Percentiles rank a stretch among this genome's conserved stretches.
phyloP scores from a whole-genome alignment of 2,888 invertebrate species.

The Orthosia gracilis region DNA sequence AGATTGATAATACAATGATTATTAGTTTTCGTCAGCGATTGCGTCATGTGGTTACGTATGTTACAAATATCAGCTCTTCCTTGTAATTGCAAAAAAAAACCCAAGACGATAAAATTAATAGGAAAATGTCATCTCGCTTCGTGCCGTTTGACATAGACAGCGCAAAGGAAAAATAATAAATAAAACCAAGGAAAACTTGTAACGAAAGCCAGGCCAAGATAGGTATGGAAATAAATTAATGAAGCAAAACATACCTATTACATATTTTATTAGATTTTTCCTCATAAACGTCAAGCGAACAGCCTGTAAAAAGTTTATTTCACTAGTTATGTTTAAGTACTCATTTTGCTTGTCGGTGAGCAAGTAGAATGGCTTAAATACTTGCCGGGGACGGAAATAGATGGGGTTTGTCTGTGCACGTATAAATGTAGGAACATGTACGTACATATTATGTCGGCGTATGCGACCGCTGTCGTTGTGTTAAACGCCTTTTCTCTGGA shows the following conservation, averaged over 20 bases:
- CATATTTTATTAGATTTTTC: conserved; percentile 19
- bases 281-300: conserved; percentile 8
- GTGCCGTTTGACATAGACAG: neutral
- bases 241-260: conserved; percentile 9
- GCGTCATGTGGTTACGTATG: neutral
- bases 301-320: conserved; percentile 20
- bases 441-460: conserved; percentile 55
- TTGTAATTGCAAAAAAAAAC: neutral
- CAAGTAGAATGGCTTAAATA: conserved; percentile 68
- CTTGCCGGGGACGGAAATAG: conserved; percentile 78
- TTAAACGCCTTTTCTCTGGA: conserved; percentile 70
- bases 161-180: conserved; percentile 26
- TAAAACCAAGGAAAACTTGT: neutral
- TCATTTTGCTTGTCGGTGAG: conserved; percentile 18
- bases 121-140: neutral
- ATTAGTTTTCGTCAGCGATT: neutral
- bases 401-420: conserved; percentile 65
- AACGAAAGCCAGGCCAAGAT: neutral
- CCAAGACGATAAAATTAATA: neutral
- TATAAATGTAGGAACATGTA: conserved; percentile 44
- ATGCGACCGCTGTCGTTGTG: conserved; percentile 66
- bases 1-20: neutral
- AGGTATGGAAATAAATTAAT: conserved; percentile 1
- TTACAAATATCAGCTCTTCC: neutral
- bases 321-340: conserved; percentile 8